Base-by-base conservation (phyloP, 2,888 invertebrate species). In the Heliconius charithonia region DNA sequence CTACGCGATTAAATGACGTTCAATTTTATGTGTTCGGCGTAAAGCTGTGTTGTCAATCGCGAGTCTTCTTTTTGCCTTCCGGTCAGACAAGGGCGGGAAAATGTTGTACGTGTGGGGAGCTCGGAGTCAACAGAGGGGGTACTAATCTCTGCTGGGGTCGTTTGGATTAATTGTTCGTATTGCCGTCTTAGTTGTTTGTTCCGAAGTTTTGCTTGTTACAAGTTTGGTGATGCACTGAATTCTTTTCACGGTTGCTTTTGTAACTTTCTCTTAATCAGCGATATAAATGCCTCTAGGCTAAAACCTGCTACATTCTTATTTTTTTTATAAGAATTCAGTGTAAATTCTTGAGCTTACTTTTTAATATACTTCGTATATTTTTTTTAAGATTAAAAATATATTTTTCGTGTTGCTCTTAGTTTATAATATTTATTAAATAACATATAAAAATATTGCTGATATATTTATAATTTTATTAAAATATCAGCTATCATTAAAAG, bases 101-200 rank as follows among this genome's bases (percentile, higher is more conserved):
- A 92, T 92, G 91, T 92, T 90, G 87, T 90, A 91, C 88, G 90
- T 89, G 90, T 89, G 89, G 87, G 86, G 85, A 82, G 86, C 83
- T 87, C 87, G 88, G 90, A 87, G 89, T 92, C 92, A 91, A 90
- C 89, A 90, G 89, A 87, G 89, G 90, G 90, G 89, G 90, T 90
- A 91, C 91, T 94, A 93, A 93, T 94, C 93, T 94, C 89, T 91
- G 92, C 88, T 90, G 89, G 91, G 90, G 91, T 93, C 91, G 92
- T 90, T 90, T 87, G 90, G 92, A 93, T 93, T 93, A 94, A 94
- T 93, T 92, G 92, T 88, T 92, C 91, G 92, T 90, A 92, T 92
- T 93, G 91, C 91, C 90, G 88, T 91, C 90, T 90, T 90, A 90
- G 91, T 91, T 93, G 92, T 92, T 93, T 92, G 92, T 90, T 91